phyloP scores from a whole-genome alignment of 2,797 vertebrate species.

The Myotis vivesi region DNA sequence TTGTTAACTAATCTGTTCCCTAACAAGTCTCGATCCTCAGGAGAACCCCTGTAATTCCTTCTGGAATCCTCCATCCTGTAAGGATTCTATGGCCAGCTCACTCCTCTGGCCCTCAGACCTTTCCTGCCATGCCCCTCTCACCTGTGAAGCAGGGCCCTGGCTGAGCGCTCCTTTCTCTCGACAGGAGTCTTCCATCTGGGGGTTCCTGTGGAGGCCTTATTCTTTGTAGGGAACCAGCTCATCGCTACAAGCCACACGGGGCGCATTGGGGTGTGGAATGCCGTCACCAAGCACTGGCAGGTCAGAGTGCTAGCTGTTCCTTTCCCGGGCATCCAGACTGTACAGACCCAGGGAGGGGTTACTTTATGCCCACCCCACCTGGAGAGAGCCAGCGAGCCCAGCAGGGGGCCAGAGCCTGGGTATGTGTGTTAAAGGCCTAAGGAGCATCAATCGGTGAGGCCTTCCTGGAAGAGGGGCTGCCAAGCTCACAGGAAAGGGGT shows the following conservation, averaged over 20 bases:
- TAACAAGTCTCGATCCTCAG: background rate
- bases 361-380: background rate
- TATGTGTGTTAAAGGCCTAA: background rate
- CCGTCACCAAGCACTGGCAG: slow-evolving; percentile 97
- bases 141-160: rapidly evolving
- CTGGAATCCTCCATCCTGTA: background rate
- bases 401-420: background rate
- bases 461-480: slow-evolving; percentile 6
- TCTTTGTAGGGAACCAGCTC: slow-evolving; percentile 95
- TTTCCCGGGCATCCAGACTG: background rate
- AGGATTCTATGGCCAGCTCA: background rate
- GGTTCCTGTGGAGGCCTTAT: slow-evolving; percentile 91
- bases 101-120: background rate
- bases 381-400: background rate
- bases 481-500: background rate
- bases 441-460: background rate
- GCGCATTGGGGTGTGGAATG: slow-evolving; percentile 96
- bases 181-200: slow-evolving; percentile 93
- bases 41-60: background rate
- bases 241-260: slow-evolving; percentile 94
- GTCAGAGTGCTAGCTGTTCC: slow-evolving; percentile 75
- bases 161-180: background rate
- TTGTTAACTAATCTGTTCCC: background rate
- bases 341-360: background rate
- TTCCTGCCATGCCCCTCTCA: background rate